Evolutionary conservation across 1,140 invertebrate species (phyloP), one percentile per base, ranked within the genome.

Genomic region (Sarcophaga bullata): DNA sequence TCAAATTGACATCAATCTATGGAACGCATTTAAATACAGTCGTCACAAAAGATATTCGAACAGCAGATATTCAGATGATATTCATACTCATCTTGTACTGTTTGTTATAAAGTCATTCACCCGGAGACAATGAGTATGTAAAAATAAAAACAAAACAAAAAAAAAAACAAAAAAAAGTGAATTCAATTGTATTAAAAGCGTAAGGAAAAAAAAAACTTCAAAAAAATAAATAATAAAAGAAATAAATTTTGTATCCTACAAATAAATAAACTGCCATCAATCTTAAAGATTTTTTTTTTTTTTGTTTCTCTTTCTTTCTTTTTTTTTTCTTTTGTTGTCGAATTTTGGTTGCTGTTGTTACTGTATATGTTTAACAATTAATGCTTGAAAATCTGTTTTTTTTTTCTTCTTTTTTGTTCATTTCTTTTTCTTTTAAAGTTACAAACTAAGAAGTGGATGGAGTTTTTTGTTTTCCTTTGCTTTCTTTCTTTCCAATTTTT

Each of bases 331-430:
- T n/a, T n/a, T n/a, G n/a, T n/a, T n/a, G n/a, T n/a, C n/a, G n/a
- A n/a, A n/a, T n/a, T n/a, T n/a, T n/a, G n/a, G n/a, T n/a, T n/a
- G n/a, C n/a, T n/a, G n/a, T n/a, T n/a, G n/a, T n/a, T n/a, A n/a
- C n/a, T n/a, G n/a, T n/a, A n/a, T n/a, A n/a, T 46, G 19, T 47
- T 76, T 48, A 78, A 78, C 75, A 78, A 78, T 78, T 78, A 78
- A 78, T 50, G 73, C 73, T 75, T 75, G 49, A 19, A 58, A 9
- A 15, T 17, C 8, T 68, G 17, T 68, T 19, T 68, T n/a, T n/a
- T n/a, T n/a, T n/a, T n/a, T n/a, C n/a, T n/a, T n/a, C n/a, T n/a
- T n/a, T n/a, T n/a, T n/a, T n/a, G n/a, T n/a, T n/a, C n/a, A n/a
- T n/a, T n/a, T n/a, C n/a, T n/a, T n/a, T n/a, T n/a, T n/a, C n/a